phyloP scores from a whole-genome alignment of 2,888 invertebrate species.

The Gerosis bhagava region DNA sequence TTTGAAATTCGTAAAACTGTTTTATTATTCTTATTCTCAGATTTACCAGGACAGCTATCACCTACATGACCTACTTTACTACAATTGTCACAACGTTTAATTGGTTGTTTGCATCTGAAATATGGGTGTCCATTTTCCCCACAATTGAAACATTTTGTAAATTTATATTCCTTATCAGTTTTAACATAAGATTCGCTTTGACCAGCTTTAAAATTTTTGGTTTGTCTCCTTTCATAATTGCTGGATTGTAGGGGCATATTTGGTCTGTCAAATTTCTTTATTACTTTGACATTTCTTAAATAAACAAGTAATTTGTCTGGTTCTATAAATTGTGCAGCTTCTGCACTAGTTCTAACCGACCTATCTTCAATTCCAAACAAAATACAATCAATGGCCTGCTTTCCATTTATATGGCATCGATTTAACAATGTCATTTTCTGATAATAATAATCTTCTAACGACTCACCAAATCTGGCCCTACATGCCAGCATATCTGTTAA shows the following conservation, averaged over 20 bases:
- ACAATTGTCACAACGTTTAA: constrained; percentile 29
- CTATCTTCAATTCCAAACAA: constrained; percentile 33
- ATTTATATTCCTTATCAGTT: neutral
- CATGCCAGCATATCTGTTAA: constrained; percentile 10
- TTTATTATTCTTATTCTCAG: constrained; percentile 2
- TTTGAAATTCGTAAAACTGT: constrained; percentile 5
- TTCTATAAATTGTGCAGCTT: constrained; percentile 32
- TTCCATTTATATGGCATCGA: constrained; percentile 29
- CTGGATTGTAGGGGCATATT: neutral
- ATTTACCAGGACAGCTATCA: constrained; percentile 3
- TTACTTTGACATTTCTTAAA: constrained; percentile 25
- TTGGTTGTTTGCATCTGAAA: constrained; percentile 28
- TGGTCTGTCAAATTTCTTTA: neutral
- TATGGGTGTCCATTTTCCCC: constrained; percentile 29
- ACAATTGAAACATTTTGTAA: constrained; percentile 32
- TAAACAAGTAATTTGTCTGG: constrained; percentile 32
- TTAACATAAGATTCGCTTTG: neutral
- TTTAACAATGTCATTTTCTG: constrained; percentile 32
- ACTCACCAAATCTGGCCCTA: constrained; percentile 7
- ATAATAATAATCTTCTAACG: constrained; percentile 34
- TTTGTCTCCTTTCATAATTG: neutral
- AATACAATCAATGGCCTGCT: constrained; percentile 32
- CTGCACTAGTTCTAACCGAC: constrained; percentile 30
- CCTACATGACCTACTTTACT: constrained; percentile 11
- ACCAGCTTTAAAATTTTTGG: neutral